These are phyloP conservation scores for Cairina moschata DNA, from an alignment of 2,113 vertebrate species.

Conservation along the genomic window DNA sequence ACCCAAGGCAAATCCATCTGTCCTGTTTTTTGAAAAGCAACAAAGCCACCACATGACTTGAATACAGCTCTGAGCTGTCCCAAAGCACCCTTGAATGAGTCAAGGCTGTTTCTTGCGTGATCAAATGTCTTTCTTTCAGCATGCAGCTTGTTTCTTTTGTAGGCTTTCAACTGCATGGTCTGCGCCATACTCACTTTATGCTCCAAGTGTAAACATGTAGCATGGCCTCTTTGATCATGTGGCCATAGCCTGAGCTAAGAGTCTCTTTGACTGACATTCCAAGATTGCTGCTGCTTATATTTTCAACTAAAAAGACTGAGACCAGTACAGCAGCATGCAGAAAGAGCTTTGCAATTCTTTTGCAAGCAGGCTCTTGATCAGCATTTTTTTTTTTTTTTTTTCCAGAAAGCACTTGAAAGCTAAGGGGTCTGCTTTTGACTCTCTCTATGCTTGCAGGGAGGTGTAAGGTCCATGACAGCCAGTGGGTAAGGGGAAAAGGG, in stretches of 20 bases:
- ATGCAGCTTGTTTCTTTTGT: neutral
- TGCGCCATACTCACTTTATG: neutral
- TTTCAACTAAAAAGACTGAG: neutral
- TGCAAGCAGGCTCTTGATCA: neutral
- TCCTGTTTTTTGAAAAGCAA: neutral
- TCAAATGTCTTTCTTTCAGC: neutral
- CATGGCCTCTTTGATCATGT: neutral
- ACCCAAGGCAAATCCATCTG: neutral
- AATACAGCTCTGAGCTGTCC: neutral
- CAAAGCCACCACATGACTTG: neutral
- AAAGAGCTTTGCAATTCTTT: neutral
- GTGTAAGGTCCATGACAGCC: neutral
- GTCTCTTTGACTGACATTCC: neutral
- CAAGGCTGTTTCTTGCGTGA: neutral
- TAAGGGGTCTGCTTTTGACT: neutral
- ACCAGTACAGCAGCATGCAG: neutral
- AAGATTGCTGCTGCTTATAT: neutral
- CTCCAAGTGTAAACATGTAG: neutral
- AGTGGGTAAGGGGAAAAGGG: neutral
- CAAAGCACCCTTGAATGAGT: constrained; percentile 17
- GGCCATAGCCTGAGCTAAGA: neutral
- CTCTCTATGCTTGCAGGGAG: neutral
- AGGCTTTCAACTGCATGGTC: neutral
- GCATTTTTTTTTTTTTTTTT: neutral
- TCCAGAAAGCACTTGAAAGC: neutral